Conservation (phyloP, 1,140 invertebrate species). For the Oppia nitens region DNA sequence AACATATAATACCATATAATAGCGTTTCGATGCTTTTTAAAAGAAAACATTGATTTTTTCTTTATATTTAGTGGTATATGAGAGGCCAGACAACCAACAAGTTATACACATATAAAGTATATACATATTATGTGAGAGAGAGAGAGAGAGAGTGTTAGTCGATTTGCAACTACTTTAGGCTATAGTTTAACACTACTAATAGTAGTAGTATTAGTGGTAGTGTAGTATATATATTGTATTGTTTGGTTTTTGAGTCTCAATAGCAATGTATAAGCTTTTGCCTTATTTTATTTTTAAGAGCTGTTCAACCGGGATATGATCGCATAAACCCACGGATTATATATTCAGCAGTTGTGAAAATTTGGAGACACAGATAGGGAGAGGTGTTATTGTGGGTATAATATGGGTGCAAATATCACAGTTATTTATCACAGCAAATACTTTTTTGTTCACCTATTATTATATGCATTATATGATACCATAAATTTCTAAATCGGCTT, state of each 20-base stretch:
- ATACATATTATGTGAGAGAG: no score
- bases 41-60: not conserved
- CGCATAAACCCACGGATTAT: not conserved
- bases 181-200: not conserved
- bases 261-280: not conserved
- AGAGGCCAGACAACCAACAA: not conserved
- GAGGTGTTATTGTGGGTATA: not conserved
- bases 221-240: no score
- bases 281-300: not conserved
- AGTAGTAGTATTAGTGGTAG: not conserved
- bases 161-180: not conserved
- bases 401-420: not conserved
- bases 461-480: not conserved
- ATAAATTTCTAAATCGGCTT: not conserved
- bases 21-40: not conserved
- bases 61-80: no score
- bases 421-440: not conserved
- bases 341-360: not conserved
- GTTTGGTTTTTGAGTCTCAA: not conserved
- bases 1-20: not conserved
- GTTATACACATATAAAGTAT: no score
- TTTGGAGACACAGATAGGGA: not conserved
- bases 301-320: not conserved
- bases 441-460: not conserved
- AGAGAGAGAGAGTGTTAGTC: no score